Conservation (phyloP, 2,113 vertebrate species). For the Vulpes lagopus region DNA sequence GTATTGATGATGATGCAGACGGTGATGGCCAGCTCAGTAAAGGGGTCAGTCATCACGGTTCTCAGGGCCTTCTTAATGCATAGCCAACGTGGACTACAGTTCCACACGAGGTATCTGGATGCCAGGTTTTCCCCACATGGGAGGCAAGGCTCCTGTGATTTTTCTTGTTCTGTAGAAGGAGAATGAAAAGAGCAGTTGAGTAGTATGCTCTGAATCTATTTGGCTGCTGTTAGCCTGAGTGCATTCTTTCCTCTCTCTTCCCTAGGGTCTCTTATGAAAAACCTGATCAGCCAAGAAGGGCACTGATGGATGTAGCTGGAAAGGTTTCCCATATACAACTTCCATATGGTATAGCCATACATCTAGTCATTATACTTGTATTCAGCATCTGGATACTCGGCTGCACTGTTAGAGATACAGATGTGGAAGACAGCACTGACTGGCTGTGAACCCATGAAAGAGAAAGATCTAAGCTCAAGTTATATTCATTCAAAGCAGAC, state of each 20-base stretch:
- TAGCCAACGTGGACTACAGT: constrained; percentile 92
- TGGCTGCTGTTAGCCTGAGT: background rate
- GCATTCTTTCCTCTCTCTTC: background rate
- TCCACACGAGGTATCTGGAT: constrained; percentile 93
- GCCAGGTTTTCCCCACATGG: constrained; percentile 89
- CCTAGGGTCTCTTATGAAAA: background rate
- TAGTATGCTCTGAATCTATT: background rate
- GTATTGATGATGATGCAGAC: constrained; percentile 97
- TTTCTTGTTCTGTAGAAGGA: constrained; percentile 91
- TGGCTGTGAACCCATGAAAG: background rate
- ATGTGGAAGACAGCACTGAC: background rate
- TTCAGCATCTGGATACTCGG: background rate
- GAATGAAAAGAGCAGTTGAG: background rate
- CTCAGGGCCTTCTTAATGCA: constrained; percentile 90
- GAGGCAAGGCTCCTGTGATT: constrained; percentile 91
- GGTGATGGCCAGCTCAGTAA: constrained; percentile 93
- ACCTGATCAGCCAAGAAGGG: background rate
- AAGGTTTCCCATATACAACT: background rate
- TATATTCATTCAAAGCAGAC: background rate
- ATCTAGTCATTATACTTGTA: background rate
- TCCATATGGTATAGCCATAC: background rate
- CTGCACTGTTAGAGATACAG: background rate
- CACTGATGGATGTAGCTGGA: background rate
- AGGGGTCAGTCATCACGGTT: constrained; percentile 93
- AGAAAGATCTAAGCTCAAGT: background rate